phyloP scores from a whole-genome alignment of 2,797 vertebrate genomes.

The Coilia nasus region DNA sequence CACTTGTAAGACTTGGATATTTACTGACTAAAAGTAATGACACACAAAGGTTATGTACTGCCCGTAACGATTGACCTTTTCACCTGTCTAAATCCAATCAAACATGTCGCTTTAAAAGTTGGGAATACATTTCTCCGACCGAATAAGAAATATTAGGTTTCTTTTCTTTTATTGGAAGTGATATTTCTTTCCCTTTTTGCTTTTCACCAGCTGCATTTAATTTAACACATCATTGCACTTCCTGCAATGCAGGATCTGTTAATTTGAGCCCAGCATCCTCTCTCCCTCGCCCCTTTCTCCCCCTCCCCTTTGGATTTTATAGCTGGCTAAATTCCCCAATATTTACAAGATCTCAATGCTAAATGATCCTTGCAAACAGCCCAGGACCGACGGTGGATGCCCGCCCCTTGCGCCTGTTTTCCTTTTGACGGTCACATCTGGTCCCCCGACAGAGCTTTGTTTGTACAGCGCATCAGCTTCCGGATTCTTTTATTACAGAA shows the following conservation, averaged over 20 bases:
- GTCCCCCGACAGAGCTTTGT: slow-evolving; percentile 65
- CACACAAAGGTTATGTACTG: not conserved
- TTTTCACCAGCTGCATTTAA: slow-evolving; percentile 83
- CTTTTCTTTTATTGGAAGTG: slow-evolving; percentile 62
- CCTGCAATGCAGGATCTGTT: slow-evolving; percentile 81
- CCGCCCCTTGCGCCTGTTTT: slow-evolving; percentile 62
- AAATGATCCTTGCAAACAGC: slow-evolving; percentile 76
- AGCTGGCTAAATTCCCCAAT: slow-evolving; percentile 73
- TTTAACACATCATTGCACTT: slow-evolving; percentile 86
- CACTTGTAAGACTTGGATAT: not conserved
- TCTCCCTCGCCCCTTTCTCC: slow-evolving; percentile 39
- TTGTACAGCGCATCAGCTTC: slow-evolving; percentile 67
- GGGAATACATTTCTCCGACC: slow-evolving; percentile 54
- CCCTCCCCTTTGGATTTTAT: slow-evolving; percentile 62
- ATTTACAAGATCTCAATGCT: slow-evolving; percentile 80
- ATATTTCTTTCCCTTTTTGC: slow-evolving; percentile 59
- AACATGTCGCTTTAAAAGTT: slow-evolving; percentile 48
- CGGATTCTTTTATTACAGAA: slow-evolving; percentile 59
- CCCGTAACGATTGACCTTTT: not conserved
- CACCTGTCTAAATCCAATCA: not conserved
- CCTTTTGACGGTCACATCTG: slow-evolving; percentile 72
- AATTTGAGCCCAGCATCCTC: slow-evolving; percentile 69
- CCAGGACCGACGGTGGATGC: slow-evolving; percentile 53
- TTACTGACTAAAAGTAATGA: not conserved
- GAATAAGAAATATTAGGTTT: slow-evolving; percentile 54